Base-by-base conservation (phyloP, 1,140 invertebrate genomes). In the Zaprionus davidi region DNA sequence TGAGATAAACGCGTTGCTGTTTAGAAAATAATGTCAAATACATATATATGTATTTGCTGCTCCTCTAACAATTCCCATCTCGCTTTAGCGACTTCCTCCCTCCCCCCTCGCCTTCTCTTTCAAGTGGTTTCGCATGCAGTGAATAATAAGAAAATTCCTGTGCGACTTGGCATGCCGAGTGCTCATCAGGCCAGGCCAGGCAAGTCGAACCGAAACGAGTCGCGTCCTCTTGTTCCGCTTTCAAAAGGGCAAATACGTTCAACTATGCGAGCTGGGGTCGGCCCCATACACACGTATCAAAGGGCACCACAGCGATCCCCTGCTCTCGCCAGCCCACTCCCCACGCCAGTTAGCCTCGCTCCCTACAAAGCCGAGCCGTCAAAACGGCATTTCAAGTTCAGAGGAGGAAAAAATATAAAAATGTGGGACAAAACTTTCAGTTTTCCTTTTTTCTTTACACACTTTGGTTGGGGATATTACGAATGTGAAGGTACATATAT, bases 71-170 rank as follows among this genome's bases (percentile, higher is more conserved):
- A 11, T 11, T 11, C 0, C 31, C 31, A 28, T 28, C 26, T 28
- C 1, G 26, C 26, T 7, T 28, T 28, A 28, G 26, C 26, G 26
- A 28, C 26, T 31, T 9, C 46, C 17, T n/a, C 7, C 46, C 9
- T 24, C 20, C 22, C 3, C 46, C 46, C 46, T 5, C n/a, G 13
- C 4, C 46, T 20, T 2, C 46, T 2, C 46, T 51, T 51, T 51
- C 46, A 73, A 73, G 38, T 74, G 34, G 7, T 49, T 85, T 85
- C 74, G 77, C 78, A 76, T 88, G 78, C 78, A 90, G 71, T 75
- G 74, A 68, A 88, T 88, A 88, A 88, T 88, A 90, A 88, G 85
- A 81, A 88, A 88, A 88, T 88, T 88, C 84, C 85, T 84, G 71
- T 81, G 65, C 85, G 81, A 81, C 53, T 79, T 81, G 83, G 83